Evolutionary conservation across 2,888 invertebrate species (phyloP), one percentile per base, ranked within the genome.

Genomic region (Smittia aterrima): DNA sequence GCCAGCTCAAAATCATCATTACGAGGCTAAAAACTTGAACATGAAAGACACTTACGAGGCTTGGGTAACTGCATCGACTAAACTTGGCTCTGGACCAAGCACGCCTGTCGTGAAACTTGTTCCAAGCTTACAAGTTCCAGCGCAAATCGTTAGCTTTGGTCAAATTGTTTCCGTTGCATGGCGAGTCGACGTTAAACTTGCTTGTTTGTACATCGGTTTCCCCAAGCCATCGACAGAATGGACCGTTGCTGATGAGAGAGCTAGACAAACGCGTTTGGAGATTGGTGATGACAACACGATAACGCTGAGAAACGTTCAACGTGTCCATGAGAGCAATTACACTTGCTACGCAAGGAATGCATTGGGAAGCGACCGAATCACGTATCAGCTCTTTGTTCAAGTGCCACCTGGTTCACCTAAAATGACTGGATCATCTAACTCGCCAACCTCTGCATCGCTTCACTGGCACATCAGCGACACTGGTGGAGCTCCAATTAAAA

Each of bases 51-150:
- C 85, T 20, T 88, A 88, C 78, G 87, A 87, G 78, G 86, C 88
- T 74, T 87, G 87, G 85, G 86, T 88, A 1, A 85, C 87, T 1
- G 88, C 88, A 0, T 86, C 85, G 20, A 89, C 88, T 0, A 84
- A 85, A 78, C 84, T 87, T 54, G 89, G 89, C 0, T 86, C 87
- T 78, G 88, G 89, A 1, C 84, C 85, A 1, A 86, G 84, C 77
- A 86, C 87, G 0, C 83, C 85, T n/a, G 85, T 85, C 13, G 84
- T 86, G 75, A 85, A 85, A 79, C 80, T 85, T 58, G 82, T 83
- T 64, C 84, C 85, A 3, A 84, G 83, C 76, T 79, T 81, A 16
- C 41, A 74, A 66, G 74, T 74, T 25, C 83, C 83, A 20, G 79
- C 66, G 22, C 62, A 58, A 54, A 86, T 87, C 66, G 84, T 86